Conservation (phyloP, 1,140 invertebrate genomes). For the Drosophila lacertosa region DNA sequence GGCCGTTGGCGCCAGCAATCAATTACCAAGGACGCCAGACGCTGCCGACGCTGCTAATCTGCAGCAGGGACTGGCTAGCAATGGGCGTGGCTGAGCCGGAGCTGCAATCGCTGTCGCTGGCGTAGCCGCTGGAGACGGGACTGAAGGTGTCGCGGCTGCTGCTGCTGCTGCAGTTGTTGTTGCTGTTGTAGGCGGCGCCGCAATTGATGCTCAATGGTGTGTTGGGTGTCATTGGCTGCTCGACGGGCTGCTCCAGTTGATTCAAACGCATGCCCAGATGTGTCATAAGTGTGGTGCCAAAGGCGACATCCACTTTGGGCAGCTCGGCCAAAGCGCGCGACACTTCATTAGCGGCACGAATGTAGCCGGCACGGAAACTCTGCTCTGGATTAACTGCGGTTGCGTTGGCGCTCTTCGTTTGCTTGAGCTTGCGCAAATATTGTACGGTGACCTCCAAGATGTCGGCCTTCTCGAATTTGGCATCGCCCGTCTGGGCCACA, state of each 20-base stretch:
- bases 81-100: slow-evolving; percentile 33
- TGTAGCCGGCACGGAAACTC: slow-evolving; percentile 95
- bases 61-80: slow-evolving; percentile 49
- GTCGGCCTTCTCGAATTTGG: slow-evolving; percentile 98
- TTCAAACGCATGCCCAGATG: slow-evolving; percentile 93
- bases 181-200: slow-evolving; percentile 27
- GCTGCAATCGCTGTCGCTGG: slow-evolving; percentile 71
- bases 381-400: slow-evolving; percentile 84
- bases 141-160: slow-evolving; percentile 54
- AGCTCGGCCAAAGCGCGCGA: slow-evolving; percentile 92
- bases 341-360: slow-evolving; percentile 96
- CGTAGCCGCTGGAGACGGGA: slow-evolving; percentile 81
- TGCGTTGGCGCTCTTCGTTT: slow-evolving; percentile 84
- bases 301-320: slow-evolving; percentile 92
- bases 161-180: slow-evolving; percentile 39
- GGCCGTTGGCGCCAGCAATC: neutral
- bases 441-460: slow-evolving; percentile 97
- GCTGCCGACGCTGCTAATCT: slow-evolving; percentile 59
- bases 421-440: slow-evolving; percentile 93
- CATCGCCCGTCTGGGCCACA: slow-evolving; percentile 91
- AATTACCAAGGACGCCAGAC: slow-evolving; percentile 81
- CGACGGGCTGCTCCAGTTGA: slow-evolving; percentile 84
- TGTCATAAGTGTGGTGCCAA: slow-evolving; percentile 94
- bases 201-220: slow-evolving; percentile 70
- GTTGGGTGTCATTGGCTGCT: slow-evolving; percentile 45